Percentiles rank a stretch among this genome's conserved stretches.
phyloP scores from a whole-genome alignment of 2,888 invertebrate species.

The Pedicia rivosa region DNA sequence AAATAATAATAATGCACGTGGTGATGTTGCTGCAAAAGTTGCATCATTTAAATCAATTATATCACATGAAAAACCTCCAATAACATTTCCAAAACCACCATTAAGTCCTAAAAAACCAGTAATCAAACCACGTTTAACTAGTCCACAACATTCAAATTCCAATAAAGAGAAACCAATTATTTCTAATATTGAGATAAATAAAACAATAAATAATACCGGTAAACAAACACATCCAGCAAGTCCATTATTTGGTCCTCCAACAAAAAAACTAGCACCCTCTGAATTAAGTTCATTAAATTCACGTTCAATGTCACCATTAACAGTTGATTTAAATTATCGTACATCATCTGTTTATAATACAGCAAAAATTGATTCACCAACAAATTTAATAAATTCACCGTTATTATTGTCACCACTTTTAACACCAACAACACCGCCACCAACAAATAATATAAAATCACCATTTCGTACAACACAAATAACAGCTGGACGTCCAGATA shows the following conservation, averaged over 20 bases:
- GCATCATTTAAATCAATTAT: constrained; percentile 46
- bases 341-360: background rate
- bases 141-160: constrained; percentile 12
- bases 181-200: constrained; percentile 13
- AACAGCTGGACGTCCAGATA: constrained; percentile 10
- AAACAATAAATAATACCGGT: background rate
- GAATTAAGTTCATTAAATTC: background rate
- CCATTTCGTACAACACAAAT: constrained; percentile 14
- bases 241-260: constrained; percentile 5
- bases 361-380: constrained; percentile 6
- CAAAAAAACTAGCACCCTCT: background rate
- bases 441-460: constrained; percentile 1
- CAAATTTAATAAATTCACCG: constrained; percentile 4
- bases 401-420: constrained; percentile 5
- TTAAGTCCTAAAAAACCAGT: constrained; percentile 18
- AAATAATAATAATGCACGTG: constrained; percentile 20
- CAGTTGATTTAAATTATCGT: background rate
- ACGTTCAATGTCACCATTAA: constrained; percentile 4
- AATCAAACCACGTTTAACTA: constrained; percentile 13
- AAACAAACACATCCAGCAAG: constrained; percentile 10
- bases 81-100: constrained; percentile 32
- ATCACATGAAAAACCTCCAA: constrained; percentile 38
- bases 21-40: constrained; percentile 46
- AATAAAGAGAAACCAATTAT: constrained; percentile 14
- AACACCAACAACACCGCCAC: constrained; percentile 18